Conservation (phyloP, 53 echinoderm and acorn worm genomes). For the Paelopatides confundens region DNA sequence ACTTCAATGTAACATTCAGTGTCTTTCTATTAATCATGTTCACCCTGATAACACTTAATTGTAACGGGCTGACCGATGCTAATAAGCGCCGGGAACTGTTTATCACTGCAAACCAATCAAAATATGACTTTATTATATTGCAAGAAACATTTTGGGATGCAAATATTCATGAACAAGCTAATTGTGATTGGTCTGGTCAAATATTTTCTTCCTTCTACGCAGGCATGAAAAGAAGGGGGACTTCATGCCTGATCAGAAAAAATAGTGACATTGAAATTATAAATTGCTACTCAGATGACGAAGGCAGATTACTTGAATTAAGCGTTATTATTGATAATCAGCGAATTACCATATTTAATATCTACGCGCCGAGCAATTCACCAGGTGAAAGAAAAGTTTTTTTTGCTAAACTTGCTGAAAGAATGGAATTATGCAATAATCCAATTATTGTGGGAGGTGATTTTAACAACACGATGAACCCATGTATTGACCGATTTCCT, state of each 20-base stretch:
- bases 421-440: not conserved
- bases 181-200: not conserved
- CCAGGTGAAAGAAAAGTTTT: not conserved
- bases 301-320: not conserved
- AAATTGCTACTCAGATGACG: not conserved
- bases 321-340: not conserved
- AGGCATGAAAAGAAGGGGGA: not conserved
- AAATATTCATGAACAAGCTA: not conserved
- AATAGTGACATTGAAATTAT: not conserved
- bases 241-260: not conserved
- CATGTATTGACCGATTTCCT: not conserved
- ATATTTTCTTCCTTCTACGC: not conserved
- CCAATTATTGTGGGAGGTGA: not conserved
- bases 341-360: not conserved
- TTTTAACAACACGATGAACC: not conserved
- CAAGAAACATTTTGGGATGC: not conserved
- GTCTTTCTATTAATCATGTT: not conserved
- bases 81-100: not conserved
- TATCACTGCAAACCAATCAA: not conserved
- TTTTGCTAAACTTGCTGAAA: not conserved
- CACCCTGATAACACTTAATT: not conserved
- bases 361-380: conserved; percentile 3
- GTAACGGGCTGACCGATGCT: not conserved
- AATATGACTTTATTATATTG: not conserved
- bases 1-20: too few species aligned